These are phyloP conservation scores for Talpa occidentalis DNA, from an alignment of 2,113 vertebrate genomes.

Conservation along the genomic window DNA sequence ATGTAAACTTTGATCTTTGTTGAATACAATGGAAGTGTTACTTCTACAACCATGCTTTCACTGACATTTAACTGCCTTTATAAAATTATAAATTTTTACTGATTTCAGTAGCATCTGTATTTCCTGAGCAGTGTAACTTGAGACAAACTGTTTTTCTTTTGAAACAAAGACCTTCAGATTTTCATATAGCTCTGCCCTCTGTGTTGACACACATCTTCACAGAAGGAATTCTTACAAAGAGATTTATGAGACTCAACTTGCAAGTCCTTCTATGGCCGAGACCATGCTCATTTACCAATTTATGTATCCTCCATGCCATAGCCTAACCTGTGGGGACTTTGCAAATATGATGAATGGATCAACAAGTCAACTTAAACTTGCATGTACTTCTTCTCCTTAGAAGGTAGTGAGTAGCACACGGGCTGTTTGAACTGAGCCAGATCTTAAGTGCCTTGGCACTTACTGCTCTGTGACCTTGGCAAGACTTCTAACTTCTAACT, in stretches of 20 bases:
- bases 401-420: not conserved
- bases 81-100: not conserved
- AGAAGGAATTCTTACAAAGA: not conserved
- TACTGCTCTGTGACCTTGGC: not conserved
- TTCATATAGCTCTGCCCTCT: not conserved
- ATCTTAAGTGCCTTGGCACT: not conserved
- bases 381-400: not conserved
- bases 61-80: not conserved
- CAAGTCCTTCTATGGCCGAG: not conserved
- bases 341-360: not conserved
- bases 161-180: not conserved
- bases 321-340: not conserved
- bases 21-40: not conserved
- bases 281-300: not conserved
- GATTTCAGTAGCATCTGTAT: slow-evolving; percentile 7
- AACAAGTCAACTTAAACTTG: not conserved
- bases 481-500: not conserved
- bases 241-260: not conserved
- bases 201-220: not conserved
- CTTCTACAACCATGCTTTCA: not conserved
- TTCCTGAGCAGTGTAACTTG: not conserved
- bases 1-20: not conserved
- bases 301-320: not conserved
- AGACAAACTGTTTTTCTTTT: slow-evolving; percentile 1
- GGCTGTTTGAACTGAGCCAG: not conserved